These are phyloP conservation scores for Nesoenas mayeri DNA, from an alignment of 2,113 vertebrate genomes.

Conservation along the genomic window DNA sequence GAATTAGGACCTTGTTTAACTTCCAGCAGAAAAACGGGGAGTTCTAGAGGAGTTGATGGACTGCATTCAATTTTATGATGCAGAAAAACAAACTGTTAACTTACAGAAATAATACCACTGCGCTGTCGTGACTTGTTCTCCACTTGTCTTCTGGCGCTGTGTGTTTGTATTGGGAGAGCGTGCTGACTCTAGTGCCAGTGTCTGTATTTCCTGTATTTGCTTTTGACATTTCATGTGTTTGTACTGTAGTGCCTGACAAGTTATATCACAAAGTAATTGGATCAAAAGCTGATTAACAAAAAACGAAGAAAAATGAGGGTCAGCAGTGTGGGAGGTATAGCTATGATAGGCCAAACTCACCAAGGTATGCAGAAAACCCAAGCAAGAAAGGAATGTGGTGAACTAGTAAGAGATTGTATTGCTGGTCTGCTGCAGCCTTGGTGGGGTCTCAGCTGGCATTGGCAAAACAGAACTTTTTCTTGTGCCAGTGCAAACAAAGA, in stretches of 20 bases:
- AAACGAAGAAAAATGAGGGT: conserved; percentile 22
- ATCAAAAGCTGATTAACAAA: not conserved
- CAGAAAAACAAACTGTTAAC: conserved; percentile 54
- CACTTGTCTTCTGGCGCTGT: not conserved
- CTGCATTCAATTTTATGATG: conserved; percentile 27
- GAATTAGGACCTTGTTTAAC: conserved; percentile 45
- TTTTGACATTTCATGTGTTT: conserved; percentile 22
- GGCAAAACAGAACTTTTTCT: not conserved
- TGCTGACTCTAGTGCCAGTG: not conserved
- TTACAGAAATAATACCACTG: not conserved
- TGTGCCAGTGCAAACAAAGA: conserved; percentile 30
- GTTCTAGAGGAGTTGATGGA: conserved; percentile 38
- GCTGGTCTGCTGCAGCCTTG: not conserved
- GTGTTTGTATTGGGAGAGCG: conserved; percentile 42
- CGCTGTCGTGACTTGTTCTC: conserved; percentile 28
- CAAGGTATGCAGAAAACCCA: not conserved
- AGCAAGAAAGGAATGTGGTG: not conserved
- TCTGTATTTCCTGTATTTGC: conserved; percentile 35
- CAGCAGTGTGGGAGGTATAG: not conserved
- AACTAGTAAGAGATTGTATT: not conserved
- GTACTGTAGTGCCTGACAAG: not conserved
- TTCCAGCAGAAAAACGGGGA: conserved; percentile 36
- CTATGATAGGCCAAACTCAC: not conserved
- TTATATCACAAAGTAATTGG: not conserved
- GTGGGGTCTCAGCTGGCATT: not conserved